Percentiles rank a stretch among this genome's conserved stretches.
These are phyloP conservation scores for Vireo altiloquus DNA, from an alignment of 2,113 vertebrate species.

Conservation along the genomic window DNA sequence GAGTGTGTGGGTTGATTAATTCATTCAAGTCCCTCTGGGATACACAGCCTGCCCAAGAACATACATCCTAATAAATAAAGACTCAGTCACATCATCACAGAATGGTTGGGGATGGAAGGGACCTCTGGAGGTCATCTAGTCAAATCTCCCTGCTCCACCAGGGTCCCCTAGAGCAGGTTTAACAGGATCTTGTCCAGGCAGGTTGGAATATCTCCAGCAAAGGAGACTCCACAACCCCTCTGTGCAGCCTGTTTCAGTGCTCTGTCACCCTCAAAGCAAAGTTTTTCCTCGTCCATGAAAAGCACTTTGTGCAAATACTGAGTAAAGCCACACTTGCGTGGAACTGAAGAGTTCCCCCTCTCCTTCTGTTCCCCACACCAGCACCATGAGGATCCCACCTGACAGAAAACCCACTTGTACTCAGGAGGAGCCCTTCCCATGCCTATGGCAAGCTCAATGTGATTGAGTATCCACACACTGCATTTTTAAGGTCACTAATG, in stretches of 20 bases:
- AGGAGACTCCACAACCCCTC: neutral
- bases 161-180: neutral
- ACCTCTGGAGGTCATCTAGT: neutral
- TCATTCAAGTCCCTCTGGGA: neutral
- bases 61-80: slow-evolving; percentile 18
- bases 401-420: neutral
- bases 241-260: neutral
- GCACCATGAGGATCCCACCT: neutral
- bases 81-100: neutral
- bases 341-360: neutral
- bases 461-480: neutral
- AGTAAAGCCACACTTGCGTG: neutral
- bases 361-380: neutral
- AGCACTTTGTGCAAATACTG: neutral
- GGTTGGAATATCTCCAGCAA: neutral
- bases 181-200: neutral
- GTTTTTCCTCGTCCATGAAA: neutral
- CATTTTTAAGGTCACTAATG: neutral
- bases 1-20: slow-evolving; percentile 1
- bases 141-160: neutral
- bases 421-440: neutral
- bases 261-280: neutral
- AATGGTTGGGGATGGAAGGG: neutral
- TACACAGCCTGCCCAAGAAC: neutral
- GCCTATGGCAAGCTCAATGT: neutral